A percentile compares a stretch with the other conserved stretches of the same genome.
phyloP scores from a whole-genome alignment of 2,888 invertebrate genomes.

The Flexamia atlantica region DNA sequence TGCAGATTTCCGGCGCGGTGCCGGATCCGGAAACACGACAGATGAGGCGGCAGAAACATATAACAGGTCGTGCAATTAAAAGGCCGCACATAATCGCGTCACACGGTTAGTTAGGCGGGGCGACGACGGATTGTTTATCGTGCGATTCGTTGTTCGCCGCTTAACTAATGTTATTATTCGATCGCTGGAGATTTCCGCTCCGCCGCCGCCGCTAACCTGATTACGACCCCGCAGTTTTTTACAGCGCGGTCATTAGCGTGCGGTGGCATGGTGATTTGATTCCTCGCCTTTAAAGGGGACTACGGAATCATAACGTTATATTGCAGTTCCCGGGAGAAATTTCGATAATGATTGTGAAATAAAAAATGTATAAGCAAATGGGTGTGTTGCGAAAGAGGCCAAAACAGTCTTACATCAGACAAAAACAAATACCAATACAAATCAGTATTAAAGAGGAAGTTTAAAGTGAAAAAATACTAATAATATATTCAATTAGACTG shows the following conservation, averaged over 20 bases:
- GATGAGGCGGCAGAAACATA: constrained; percentile 54
- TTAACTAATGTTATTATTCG: constrained; percentile 49
- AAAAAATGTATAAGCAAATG: no score
- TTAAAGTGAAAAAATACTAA: no score
- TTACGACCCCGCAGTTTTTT: constrained; percentile 46
- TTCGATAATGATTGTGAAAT: no score
- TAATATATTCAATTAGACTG: no score
- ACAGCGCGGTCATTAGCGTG: not conserved
- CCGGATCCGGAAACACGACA: constrained; percentile 19
- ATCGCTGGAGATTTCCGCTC: constrained; percentile 35
- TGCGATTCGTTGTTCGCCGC: constrained; percentile 53
- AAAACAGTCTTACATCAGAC: no score
- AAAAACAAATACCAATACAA: no score
- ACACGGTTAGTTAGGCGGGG: constrained; percentile 54
- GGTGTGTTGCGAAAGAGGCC: no score
- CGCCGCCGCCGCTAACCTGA: constrained; percentile 42
- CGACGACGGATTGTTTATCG: constrained; percentile 34
- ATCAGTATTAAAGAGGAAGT: no score
- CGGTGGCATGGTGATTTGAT: not conserved
- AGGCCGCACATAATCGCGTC: constrained; percentile 48
- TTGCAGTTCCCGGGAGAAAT: no score
- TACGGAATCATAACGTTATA: no score
- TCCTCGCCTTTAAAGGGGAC: no score
- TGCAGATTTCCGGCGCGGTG: constrained; percentile 43
- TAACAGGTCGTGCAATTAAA: constrained; percentile 53